phyloP scores from a whole-genome alignment of 2,113 vertebrate species.

The Fregetta grallaria region DNA sequence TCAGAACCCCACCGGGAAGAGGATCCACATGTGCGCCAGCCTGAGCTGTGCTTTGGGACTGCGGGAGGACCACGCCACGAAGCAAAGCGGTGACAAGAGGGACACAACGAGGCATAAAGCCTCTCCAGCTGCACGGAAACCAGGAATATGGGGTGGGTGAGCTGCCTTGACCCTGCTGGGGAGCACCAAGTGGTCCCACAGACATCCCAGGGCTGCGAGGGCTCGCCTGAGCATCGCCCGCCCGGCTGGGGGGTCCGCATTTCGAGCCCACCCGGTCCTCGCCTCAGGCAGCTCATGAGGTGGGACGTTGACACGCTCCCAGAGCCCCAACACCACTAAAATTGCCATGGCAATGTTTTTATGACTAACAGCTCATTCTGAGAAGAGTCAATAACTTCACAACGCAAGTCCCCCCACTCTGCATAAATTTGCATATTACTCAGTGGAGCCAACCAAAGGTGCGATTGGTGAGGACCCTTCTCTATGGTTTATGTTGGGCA shows the following conservation, averaged over 20 bases:
- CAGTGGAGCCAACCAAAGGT: background rate
- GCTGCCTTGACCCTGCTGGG: background rate
- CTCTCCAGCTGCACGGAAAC: background rate
- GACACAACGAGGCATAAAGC: rapidly evolving
- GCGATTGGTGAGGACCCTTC: background rate
- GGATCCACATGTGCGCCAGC: rapidly evolving
- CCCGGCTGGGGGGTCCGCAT: background rate
- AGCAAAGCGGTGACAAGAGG: background rate
- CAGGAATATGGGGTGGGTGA: background rate
- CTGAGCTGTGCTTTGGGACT: background rate
- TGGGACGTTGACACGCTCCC: background rate
- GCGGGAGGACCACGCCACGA: rapidly evolving
- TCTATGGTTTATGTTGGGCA: background rate
- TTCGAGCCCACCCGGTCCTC: background rate
- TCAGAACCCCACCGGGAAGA: background rate
- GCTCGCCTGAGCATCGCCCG: background rate
- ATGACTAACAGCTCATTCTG: slow-evolving; percentile 6
- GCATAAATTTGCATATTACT: background rate
- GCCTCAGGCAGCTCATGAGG: rapidly evolving
- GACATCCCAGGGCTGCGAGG: background rate
- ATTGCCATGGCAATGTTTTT: background rate
- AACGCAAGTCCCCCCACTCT: background rate
- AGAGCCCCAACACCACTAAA: background rate
- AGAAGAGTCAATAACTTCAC: background rate
- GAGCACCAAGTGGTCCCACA: background rate